Conservation (phyloP, 2,888 invertebrate genomes). For the Zaprionus obscuricornis region DNA sequence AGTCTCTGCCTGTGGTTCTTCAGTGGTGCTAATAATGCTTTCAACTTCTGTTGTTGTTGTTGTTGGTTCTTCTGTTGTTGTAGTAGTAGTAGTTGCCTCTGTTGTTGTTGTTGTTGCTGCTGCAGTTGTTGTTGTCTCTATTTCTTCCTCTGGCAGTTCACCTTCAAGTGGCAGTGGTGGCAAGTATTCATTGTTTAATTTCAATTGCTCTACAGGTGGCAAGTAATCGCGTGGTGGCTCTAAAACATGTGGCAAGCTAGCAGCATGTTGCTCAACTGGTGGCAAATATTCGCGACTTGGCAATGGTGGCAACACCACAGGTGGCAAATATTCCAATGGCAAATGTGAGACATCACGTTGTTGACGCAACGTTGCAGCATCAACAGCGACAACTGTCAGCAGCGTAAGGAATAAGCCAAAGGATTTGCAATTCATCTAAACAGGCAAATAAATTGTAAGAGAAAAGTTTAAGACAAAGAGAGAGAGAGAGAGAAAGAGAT, state of each 20-base stretch:
- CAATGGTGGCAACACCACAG: conserved; percentile 70
- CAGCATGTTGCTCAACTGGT: conserved; percentile 69
- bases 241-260: conserved; percentile 52
- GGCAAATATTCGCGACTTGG: conserved; percentile 74
- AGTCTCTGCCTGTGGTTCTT: conserved; percentile 36
- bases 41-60: conserved; percentile 25
- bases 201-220: conserved; percentile 49
- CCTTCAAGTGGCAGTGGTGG: conserved; percentile 40
- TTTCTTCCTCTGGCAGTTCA: conserved; percentile 8
- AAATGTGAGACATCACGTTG: conserved; percentile 79
- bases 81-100: conserved; percentile 22
- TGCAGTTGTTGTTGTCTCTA: neutral
- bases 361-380: conserved; percentile 41
- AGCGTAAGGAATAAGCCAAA: conserved; percentile 12
- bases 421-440: conserved; percentile 17
- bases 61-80: conserved; percentile 33
- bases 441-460: conserved; percentile 9
- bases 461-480: no score
- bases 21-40: conserved; percentile 5
- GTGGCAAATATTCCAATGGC: conserved; percentile 70
- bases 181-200: conserved; percentile 60
- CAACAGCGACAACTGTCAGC: conserved; percentile 15
- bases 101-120: conserved; percentile 24
- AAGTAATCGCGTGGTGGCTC: conserved; percentile 66
- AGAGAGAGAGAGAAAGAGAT: no score